phyloP scores from a whole-genome alignment of 2,113 vertebrate species.

The Chaetodon auriga region DNA sequence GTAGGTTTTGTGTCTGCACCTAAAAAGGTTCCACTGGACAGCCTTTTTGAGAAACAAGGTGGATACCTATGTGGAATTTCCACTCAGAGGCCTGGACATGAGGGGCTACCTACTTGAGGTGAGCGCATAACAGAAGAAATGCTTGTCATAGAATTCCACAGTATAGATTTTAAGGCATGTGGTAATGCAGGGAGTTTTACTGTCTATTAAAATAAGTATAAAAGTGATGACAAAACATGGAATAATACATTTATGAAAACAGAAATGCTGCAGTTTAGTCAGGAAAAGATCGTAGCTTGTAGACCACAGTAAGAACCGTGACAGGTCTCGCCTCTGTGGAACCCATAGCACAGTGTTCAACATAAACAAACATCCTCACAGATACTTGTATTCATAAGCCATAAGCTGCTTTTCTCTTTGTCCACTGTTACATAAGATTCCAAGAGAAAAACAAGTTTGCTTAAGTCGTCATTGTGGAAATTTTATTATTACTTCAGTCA shows the following conservation, averaged over 20 bases:
- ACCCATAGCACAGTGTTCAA: neutral
- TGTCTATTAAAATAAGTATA: neutral
- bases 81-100: slow-evolving; percentile 94
- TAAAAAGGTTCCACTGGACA: slow-evolving; percentile 99
- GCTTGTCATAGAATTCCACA: neutral
- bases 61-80: slow-evolving; percentile 97
- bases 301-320: neutral
- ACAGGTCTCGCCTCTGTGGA: neutral
- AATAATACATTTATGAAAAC: neutral
- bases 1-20: slow-evolving; percentile 97
- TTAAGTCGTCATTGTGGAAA: neutral
- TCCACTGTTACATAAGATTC: neutral
- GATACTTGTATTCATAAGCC: neutral
- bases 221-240: neutral
- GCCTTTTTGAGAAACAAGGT: slow-evolving; percentile 98
- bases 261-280: neutral
- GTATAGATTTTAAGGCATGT: neutral
- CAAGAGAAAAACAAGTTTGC: neutral
- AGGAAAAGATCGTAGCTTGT: neutral
- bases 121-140: slow-evolving; percentile 31
- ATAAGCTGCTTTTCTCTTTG: neutral
- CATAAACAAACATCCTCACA: neutral
- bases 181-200: neutral
- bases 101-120: slow-evolving; percentile 96
- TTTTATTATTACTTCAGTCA: neutral